Evolutionary conservation across 2,888 invertebrate genomes (phyloP).

Genomic region (Agonopterix heracliana): DNA sequence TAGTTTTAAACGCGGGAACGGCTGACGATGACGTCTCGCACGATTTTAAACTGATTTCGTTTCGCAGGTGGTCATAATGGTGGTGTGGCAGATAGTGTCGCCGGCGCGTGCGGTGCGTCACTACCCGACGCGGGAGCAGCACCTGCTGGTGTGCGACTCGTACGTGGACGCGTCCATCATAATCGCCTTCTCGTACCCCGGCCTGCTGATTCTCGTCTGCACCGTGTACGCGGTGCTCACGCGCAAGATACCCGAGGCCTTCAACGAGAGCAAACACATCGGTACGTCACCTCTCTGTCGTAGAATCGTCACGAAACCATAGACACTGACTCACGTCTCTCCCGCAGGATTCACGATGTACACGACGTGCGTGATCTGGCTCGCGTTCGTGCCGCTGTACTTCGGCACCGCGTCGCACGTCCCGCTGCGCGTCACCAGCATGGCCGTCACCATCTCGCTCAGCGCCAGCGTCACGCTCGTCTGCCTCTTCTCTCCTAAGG

Average conservation of each 20-base stretch:
- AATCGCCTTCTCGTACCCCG: constrained; percentile 95
- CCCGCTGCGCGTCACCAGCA: constrained; percentile 93
- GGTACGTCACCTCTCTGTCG: constrained; percentile 68
- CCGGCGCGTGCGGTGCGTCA: constrained; percentile 94
- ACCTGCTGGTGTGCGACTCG: constrained; percentile 92
- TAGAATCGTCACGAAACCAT: too few relatives aligned
- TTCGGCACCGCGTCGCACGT: constrained; percentile 97
- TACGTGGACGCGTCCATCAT: constrained; percentile 95
- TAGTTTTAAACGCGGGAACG: background rate
- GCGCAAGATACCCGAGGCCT: constrained; percentile 97
- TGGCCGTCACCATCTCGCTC: constrained; percentile 96
- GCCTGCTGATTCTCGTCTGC: constrained; percentile 90
- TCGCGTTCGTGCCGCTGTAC: constrained; percentile 97
- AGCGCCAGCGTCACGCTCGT: constrained; percentile 95
- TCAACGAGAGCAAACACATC: constrained; percentile 97
- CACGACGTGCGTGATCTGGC: constrained; percentile 98
- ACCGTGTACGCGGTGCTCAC: constrained; percentile 96
- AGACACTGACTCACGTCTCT: constrained; percentile 85
- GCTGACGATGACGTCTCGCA: background rate
- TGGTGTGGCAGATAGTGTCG: constrained; percentile 92
- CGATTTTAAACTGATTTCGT: background rate
- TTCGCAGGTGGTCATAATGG: constrained; percentile 84
- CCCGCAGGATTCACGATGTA: constrained; percentile 96
- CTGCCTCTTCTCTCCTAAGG: constrained; percentile 96
- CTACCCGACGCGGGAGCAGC: constrained; percentile 91